phyloP scores from a whole-genome alignment of 2,113 vertebrate genomes.

The Vidua chalybeata region DNA sequence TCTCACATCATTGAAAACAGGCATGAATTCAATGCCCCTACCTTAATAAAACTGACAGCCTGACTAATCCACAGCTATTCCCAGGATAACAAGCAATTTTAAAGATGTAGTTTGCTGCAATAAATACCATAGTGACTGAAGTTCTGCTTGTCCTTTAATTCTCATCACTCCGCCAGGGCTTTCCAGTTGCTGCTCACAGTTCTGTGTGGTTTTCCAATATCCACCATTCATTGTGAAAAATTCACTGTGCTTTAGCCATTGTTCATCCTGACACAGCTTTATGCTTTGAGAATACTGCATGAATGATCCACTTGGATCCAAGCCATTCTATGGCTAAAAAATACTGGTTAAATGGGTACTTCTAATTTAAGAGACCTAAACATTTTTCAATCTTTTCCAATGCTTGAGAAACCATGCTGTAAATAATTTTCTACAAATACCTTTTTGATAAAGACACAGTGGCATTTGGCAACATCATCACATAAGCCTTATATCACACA shows the following conservation, averaged over 20 bases:
- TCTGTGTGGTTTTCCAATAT: neutral
- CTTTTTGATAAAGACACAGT: neutral
- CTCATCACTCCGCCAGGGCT: neutral
- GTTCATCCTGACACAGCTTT: neutral
- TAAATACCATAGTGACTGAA: neutral
- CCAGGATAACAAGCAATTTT: neutral
- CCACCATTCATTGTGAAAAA: neutral
- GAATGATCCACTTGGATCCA: neutral
- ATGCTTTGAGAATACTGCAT: neutral
- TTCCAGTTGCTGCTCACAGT: neutral
- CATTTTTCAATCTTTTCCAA: neutral
- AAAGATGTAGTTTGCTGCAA: neutral
- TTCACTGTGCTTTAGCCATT: neutral
- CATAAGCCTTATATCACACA: neutral
- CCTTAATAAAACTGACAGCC: neutral
- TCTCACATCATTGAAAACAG: neutral
- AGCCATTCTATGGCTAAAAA: neutral
- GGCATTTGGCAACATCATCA: neutral
- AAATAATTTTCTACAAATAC: neutral
- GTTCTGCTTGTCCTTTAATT: neutral
- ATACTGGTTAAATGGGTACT: neutral
- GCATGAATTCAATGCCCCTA: neutral
- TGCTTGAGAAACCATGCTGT: neutral
- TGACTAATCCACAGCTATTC: constrained; percentile 6
- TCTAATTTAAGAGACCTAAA: neutral